Percentiles rank a stretch among this genome's conserved stretches.
Evolutionary conservation across 2,113 vertebrate species (phyloP).

Genomic region (Damaliscus lunatus): DNA sequence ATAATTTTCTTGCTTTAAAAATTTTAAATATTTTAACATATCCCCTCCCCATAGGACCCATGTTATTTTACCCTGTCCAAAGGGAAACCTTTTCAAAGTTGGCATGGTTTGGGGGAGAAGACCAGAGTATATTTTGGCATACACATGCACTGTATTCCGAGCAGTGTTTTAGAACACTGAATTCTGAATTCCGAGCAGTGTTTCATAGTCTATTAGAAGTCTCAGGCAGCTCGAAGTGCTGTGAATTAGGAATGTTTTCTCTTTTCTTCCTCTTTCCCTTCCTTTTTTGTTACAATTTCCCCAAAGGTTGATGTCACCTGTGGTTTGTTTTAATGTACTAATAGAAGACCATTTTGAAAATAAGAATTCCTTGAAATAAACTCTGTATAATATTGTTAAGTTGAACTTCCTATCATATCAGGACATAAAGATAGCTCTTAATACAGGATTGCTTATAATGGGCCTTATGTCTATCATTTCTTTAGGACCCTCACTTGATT

Average conservation of each 20-base stretch:
- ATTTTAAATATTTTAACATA: background rate
- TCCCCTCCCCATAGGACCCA: background rate
- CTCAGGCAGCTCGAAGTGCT: background rate
- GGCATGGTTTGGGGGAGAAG: background rate
- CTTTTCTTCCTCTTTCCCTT: background rate
- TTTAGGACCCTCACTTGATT: background rate
- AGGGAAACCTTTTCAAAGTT: background rate
- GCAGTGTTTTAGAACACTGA: background rate
- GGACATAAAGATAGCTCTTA: background rate
- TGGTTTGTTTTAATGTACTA: slow-evolving; percentile 4
- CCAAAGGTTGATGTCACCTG: background rate
- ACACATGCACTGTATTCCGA: background rate
- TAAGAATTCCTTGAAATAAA: slow-evolving; percentile 3
- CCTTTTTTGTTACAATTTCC: background rate
- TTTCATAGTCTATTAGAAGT: background rate
- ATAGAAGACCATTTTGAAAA: background rate
- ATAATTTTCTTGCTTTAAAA: background rate
- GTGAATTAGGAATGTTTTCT: background rate
- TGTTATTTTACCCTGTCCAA: background rate
- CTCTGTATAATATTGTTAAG: background rate
- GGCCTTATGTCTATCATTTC: background rate
- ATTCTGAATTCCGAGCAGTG: background rate
- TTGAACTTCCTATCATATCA: background rate
- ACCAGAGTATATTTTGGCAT: background rate
- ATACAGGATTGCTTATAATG: background rate